Base-by-base conservation (phyloP, 2,888 invertebrate species). In the Petrolisthes manimaculis region DNA sequence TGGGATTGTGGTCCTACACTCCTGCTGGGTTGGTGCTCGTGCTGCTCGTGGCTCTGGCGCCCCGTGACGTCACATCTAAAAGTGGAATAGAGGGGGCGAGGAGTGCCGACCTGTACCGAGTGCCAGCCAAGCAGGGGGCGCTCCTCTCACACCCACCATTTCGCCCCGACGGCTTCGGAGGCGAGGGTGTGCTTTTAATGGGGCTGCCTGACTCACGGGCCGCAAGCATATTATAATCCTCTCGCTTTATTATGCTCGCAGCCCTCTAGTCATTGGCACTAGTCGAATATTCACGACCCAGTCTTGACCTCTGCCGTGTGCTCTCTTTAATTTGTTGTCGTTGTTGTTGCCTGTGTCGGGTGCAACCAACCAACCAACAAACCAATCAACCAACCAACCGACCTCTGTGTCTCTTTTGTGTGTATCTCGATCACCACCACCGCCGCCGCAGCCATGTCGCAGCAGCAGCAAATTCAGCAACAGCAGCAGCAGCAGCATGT, bases 131-230 rank as follows among this genome's bases (percentile, higher is more conserved):
- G 81, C 61, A 77, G 89, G 85, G 86, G 54, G 75, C 77, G 83
- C 80, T 24, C 80, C 54, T 71, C 55, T 53, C 82, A 69, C 74
- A n/a, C 51, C 54, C 79, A 77, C 85, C 89, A 90, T 89, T 90
- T 84, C 89, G 90, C 89, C 89, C 87, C 90, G 89, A 90, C 85
- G 85, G 74, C 87, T 90, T 87, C 89, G 82, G 87, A 80, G 90
- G 90, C 90, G 89, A 90, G 90, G 90, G 90, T 90, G 90, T 89
- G 90, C 88, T 90, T n/a, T n/a, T 83, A 83, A 89, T 89, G 90
- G 90, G 90, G 90, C 90, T 90, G 86, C 90, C 88, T 88, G 84
- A 86, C 84, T 86, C 86, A 86, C 80, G 89, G 90, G 86, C 84
- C 85, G 88, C 90, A 86, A 86, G 86, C 88, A 90, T 90, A 90